These are phyloP conservation scores for Xerus rutilus DNA, from an alignment of 2,797 vertebrate species.

Conservation along the genomic window DNA sequence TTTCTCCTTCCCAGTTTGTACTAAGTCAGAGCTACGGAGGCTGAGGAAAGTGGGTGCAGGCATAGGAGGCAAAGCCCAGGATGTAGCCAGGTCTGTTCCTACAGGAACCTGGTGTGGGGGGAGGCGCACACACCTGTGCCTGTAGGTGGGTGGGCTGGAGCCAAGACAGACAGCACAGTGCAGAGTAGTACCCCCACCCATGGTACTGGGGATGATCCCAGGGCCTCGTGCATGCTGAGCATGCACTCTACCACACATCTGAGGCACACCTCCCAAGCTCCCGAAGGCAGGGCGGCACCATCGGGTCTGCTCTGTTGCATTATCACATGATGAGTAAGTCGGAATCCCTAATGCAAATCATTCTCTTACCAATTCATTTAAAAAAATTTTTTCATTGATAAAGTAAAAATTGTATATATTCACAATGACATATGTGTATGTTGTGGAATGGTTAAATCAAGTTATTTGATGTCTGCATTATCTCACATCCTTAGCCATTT, in stretches of 20 bases:
- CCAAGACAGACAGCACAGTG: too few species aligned
- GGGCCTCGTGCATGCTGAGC: neutral
- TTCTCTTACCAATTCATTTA: neutral
- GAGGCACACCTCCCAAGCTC: neutral
- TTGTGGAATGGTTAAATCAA: neutral
- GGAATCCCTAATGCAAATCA: neutral
- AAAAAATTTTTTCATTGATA: neutral
- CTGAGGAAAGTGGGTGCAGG: neutral
- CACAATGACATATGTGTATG: neutral
- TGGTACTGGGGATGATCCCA: too few species aligned
- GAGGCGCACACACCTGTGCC: rapidly evolving
- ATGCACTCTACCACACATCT: neutral
- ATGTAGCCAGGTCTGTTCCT: neutral
- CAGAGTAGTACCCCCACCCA: too few species aligned
- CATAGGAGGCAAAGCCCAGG: neutral
- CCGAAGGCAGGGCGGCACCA: neutral
- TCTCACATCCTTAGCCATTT: neutral
- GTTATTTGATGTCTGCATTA: neutral
- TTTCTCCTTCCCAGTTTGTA: neutral
- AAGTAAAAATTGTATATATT: neutral
- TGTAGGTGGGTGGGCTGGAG: rapidly evolving
- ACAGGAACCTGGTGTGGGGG: neutral
- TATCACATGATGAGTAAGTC: rapidly evolving
- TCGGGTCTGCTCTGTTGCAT: neutral
- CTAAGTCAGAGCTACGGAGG: neutral